These are phyloP conservation scores for Agrotis exclamationis DNA, from an alignment of 2,888 invertebrate genomes.

Conservation along the genomic window DNA sequence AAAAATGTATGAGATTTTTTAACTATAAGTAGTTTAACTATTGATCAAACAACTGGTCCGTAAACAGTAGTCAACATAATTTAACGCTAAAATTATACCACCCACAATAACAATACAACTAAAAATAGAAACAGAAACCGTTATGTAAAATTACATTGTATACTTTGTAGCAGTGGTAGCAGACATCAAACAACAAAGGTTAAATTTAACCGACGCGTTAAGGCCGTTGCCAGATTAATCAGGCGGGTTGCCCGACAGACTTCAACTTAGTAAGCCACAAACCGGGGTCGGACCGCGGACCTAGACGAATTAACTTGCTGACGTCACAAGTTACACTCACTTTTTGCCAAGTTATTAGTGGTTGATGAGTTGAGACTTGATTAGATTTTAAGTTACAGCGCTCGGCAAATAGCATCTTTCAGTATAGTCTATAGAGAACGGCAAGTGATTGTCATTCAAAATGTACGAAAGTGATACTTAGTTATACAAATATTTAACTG, in stretches of 20 bases:
- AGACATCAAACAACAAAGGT: constrained; percentile 59
- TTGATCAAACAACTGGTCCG: too few species aligned
- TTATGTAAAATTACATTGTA: constrained; percentile 35
- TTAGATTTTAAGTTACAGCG: background rate
- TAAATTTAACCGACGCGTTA: constrained; percentile 64
- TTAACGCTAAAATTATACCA: background rate
- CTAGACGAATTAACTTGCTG: constrained; percentile 53
- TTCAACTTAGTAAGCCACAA: constrained; percentile 58
- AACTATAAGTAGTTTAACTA: too few species aligned
- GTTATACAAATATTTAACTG: too few species aligned
- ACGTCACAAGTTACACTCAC: constrained; percentile 49
- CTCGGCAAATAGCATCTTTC: too few species aligned
- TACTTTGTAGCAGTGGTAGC: constrained; percentile 24
- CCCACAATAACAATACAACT: constrained; percentile 11
- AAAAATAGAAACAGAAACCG: constrained; percentile 42
- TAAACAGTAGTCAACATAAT: too few species aligned
- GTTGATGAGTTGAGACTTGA: constrained; percentile 19
- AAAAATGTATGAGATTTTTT: too few species aligned
- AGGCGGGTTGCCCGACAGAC: constrained; percentile 49
- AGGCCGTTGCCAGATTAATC: constrained; percentile 60
- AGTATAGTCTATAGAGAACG: too few species aligned
- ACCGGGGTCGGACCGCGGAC: constrained; percentile 28
- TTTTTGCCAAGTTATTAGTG: constrained; percentile 41
- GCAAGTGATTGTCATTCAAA: too few species aligned
- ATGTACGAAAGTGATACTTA: too few species aligned